A percentile compares a stretch with the other conserved stretches of the same genome.
Conservation (phyloP, 2,888 invertebrate species). For the Apamea sordens region DNA sequence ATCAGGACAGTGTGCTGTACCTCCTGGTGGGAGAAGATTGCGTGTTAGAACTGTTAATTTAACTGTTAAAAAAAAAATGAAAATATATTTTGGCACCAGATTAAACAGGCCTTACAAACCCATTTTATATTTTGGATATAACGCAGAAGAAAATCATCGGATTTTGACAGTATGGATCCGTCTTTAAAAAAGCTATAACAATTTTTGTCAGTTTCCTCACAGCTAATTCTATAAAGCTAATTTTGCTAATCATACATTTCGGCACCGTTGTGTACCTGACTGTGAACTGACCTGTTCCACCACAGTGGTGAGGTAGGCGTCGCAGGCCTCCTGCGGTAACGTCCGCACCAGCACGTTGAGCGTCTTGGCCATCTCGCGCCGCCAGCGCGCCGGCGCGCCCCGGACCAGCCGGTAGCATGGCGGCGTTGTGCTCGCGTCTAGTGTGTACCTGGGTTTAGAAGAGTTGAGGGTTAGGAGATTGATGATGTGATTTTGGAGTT, state of each 20-base stretch:
- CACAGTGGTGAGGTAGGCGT: conserved; percentile 95
- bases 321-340: conserved; percentile 93
- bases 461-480: not conserved
- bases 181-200: too few species aligned
- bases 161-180: too few species aligned
- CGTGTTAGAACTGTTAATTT: not conserved
- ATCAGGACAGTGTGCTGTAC: conserved; percentile 95
- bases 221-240: too few species aligned
- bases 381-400: conserved; percentile 91
- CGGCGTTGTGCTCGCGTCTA: conserved; percentile 93
- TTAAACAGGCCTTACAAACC: too few species aligned
- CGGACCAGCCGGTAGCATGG: conserved; percentile 93
- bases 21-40: conserved; percentile 86
- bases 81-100: too few species aligned
- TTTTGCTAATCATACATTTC: too few species aligned
- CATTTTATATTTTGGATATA: too few species aligned
- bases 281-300: conserved; percentile 92
- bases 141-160: too few species aligned
- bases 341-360: conserved; percentile 93
- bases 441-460: conserved; percentile 89
- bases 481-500: not conserved
- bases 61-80: too few species aligned
- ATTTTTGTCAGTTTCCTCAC: too few species aligned
- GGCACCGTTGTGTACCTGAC: not conserved
- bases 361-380: conserved; percentile 89